Base-by-base conservation (phyloP, 23 tunicate genomes). In the Halocynthia roretzi region DNA sequence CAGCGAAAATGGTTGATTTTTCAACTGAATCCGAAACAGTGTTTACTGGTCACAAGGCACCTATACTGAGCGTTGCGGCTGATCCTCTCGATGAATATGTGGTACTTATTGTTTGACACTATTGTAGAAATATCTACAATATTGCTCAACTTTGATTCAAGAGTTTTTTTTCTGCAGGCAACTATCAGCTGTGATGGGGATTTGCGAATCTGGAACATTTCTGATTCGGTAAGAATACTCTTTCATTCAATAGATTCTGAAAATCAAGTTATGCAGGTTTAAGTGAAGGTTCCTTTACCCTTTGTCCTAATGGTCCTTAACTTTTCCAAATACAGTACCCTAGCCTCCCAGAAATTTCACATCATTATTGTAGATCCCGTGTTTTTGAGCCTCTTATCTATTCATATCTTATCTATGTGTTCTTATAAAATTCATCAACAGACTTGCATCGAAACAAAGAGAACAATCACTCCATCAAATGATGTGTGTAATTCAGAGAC, bases 1-100 rank as follows among this genome's bases (percentile, higher is more conserved):
- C 89, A 61, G 76, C 80, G 9, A 92, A 86, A 82, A 68, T 82
- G 6, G 70, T 83, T 61, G 68, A 86, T 75, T 11, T 92, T 50
- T 85, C 86, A 73, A 82, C 87, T 0, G 80, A 80, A 44, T 83
- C 86, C 53, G 92, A 92, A 71, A 82, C 81, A 51, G 71, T 74
- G 50, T 86, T 72, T 52, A 71, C 77, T 15, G 99, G 99, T 7
- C 99, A 96, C 64, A 91, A 96, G 72, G 99, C 99, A 12, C 99
- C 96, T 4, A 80, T 94, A 5, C 75, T 96, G 11, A 76, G 85
- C 65, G 89, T 83, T 53, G 78, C 89, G 5, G 53, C 86, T 8
- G 99, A 96, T 75, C 99, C 99, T 18, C 75, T 76, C 61, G 92
- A 92, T 68, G 92, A 86, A 71, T 92, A 54, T 68, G 56, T 92